phyloP scores from a whole-genome alignment of 2,888 invertebrate genomes.

The Blastobasis adustella region DNA sequence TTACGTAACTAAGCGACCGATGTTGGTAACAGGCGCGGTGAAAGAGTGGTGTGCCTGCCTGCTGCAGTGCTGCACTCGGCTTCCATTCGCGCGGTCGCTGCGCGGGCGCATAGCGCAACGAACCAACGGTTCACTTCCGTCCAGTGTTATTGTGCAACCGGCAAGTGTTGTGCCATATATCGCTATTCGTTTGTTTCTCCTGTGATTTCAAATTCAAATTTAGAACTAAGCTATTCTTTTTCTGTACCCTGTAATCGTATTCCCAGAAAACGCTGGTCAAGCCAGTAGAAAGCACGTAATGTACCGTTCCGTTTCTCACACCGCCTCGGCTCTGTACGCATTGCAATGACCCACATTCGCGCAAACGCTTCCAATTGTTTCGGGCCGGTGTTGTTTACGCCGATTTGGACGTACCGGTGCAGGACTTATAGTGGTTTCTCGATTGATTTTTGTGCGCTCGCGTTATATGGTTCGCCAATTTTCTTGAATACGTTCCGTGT shows the following conservation, averaged over 20 bases:
- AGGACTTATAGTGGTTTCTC: no score
- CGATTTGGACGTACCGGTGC: no score
- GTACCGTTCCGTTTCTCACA: conserved; percentile 12
- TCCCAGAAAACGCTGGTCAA: conserved; percentile 11
- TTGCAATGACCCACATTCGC: conserved; percentile 10
- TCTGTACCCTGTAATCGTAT: neutral
- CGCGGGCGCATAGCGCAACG: conserved; percentile 10
- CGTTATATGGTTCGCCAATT: no score
- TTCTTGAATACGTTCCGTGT: no score
- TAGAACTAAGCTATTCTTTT: neutral
- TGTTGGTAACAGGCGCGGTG: conserved; percentile 24
- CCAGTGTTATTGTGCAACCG: conserved; percentile 11
- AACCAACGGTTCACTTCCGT: conserved; percentile 7
- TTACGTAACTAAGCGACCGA: conserved; percentile 57
- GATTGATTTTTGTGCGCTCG: no score
- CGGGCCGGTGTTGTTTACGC: conserved; percentile 1
- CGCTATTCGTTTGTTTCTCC: neutral
- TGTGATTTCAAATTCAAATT: neutral
- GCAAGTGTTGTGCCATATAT: neutral
- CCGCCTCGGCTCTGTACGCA: neutral
- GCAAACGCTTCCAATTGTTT: conserved; percentile 5
- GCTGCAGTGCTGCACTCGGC: conserved; percentile 54
- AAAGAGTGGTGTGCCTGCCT: conserved; percentile 46
- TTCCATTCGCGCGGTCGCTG: conserved; percentile 37
- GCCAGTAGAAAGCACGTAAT: conserved; percentile 28